Base-by-base conservation (phyloP, 1,140 invertebrate species). In the Saccostrea glomerata region DNA sequence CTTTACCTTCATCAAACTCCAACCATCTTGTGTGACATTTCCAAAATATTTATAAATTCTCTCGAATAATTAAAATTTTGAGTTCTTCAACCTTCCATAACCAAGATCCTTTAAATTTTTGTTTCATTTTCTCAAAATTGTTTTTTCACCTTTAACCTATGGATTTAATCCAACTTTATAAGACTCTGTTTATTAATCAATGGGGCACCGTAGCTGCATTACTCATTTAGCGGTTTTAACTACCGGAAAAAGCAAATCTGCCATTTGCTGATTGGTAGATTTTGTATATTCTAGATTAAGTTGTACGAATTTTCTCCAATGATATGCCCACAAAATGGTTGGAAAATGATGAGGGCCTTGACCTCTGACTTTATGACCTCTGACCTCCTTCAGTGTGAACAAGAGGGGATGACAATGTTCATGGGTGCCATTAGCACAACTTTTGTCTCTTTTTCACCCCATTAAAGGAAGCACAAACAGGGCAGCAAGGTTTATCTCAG, bases 11-110 rank as follows among this genome's bases (percentile, higher is more conserved):
- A 73, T 25, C 23, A 25, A 20, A 12, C 12, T 25, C 66, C 66
- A 73, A 73, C 66, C 66, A 73, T 73, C 66, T 73, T 73, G 25
- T 73, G 23, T 73, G 12, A 66, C 60, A 66, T 23, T 66, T 66
- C 23, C 60, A 23, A 66, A 66, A 66, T 23, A n/a, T 20, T 63
- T 63, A 15, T 47, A 47, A 47, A 47, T 47, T 7, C 47, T 47
- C 47, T 47, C 47, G 6, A 0, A 9, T 47, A 47, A 47, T 47
- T 47, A 47, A 9, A 47, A 47, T 47, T 47, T 47, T 47, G 47
- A 47, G 2, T 7, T 6, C 9, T 47, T 47, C 47, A 47, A 47
- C 47, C 47, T 47, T 47, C 47, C 2, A 47, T 47, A 47, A 47
- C 9, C 9, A 47, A 47, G 9, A 47, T 47, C 47, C 47, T 47